Evolutionary conservation across 2,888 invertebrate species (phyloP), one percentile per base, ranked within the genome.

Genomic region (Noctua janthe): DNA sequence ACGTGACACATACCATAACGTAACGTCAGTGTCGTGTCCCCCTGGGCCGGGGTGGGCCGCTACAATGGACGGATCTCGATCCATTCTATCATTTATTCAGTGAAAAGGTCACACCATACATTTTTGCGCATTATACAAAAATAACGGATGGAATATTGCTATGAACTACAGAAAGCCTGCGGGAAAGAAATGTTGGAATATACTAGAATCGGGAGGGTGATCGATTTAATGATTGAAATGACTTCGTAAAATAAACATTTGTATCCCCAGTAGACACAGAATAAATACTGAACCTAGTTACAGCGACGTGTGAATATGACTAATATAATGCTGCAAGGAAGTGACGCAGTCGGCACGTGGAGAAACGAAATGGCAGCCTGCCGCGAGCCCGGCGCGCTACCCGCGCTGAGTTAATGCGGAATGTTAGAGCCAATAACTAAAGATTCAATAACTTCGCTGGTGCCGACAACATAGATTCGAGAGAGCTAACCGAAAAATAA

Each of bases 41-140:
- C 8, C 10, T 5, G 64, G 20, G 64, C 11, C 43, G 54, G 23
- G 29, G 35, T 13, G 23, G 29, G 29, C 23, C 49, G 54, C 17
- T 43, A 59, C 66, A 73, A 66, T 66, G 74, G 66, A 39, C 29
- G 54, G n/a, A 59, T 29, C 66, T 51, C 67, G n/a, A 69, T 69
- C 8, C 54, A 35, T 74, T 74, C 59, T 74, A 69, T 82, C 35
- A 70, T 74, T 74, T 81, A 81, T 82, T 82, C 69, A 81, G 67
- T 54, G 54, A 62, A 62, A 54, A 51, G 29, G 59, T 47, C 67
- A 39, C 43, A 73, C 56, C 51, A 69, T 23, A 74, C 80, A 73
- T 74, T 69, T 74, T 71, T 69, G 35, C 29, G 43, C 49, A 11
- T 69, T 69, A 62, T 47, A 62, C n/a, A 75, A 17, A 69, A 82